Conservation (phyloP, 23 tunicate species). For the Trididemnum clinides region DNA sequence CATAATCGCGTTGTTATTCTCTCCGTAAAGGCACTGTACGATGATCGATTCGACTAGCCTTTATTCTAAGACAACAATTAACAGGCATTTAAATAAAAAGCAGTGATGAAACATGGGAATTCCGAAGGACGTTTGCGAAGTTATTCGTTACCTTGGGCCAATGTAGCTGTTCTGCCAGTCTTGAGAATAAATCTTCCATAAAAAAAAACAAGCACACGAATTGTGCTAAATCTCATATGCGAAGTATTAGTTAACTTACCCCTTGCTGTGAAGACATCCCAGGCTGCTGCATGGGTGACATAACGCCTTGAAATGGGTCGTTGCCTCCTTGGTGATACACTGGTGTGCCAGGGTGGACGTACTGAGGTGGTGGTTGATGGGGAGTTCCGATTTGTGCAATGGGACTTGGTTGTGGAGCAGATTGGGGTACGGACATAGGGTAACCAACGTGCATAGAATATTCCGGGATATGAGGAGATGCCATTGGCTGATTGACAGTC, state of each 20-base stretch:
- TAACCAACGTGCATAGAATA: slow-evolving; percentile 53
- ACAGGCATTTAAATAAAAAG: no score
- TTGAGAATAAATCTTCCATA: no score
- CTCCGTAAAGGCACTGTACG: no score
- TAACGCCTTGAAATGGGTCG: slow-evolving; percentile 59
- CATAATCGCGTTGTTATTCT: no score
- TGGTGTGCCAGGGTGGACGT: slow-evolving; percentile 38
- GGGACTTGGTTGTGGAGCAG: slow-evolving; percentile 54
- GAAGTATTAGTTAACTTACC: slow-evolving; percentile 2
- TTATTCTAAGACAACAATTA: no score
- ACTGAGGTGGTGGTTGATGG: slow-evolving; percentile 37
- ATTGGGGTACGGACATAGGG: slow-evolving; percentile 26
- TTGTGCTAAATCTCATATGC: no score
- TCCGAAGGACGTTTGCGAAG: no score
- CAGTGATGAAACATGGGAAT: no score
- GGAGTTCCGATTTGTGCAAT: slow-evolving; percentile 50
- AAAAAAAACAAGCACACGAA: no score
- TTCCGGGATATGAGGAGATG: slow-evolving; percentile 22
- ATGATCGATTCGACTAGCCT: no score
- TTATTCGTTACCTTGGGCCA: no score
- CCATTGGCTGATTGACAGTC: slow-evolving; percentile 29
- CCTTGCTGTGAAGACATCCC: slow-evolving; percentile 30
- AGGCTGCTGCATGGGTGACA: slow-evolving; percentile 51
- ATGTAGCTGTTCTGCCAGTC: no score
- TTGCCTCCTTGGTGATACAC: slow-evolving; percentile 39